Conservation (phyloP, 1,140 invertebrate species). For the Pachypeltis micranthus region DNA sequence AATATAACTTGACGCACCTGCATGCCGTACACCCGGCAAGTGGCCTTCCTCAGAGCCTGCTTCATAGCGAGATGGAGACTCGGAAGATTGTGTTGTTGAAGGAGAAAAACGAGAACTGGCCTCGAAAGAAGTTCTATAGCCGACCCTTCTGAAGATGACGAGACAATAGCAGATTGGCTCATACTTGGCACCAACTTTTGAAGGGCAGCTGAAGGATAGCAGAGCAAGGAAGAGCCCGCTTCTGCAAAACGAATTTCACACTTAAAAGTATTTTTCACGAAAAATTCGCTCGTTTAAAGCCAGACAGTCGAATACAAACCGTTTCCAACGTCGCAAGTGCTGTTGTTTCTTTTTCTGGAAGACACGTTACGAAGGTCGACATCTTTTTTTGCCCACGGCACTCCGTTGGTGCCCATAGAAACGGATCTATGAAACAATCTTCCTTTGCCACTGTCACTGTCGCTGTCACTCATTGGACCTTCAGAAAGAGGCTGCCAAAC, state of each 20-base stretch:
- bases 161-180: conserved; percentile 42
- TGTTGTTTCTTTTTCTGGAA: conserved; percentile 56
- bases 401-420: conserved; percentile 49
- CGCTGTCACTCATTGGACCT: conserved; percentile 38
- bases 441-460: conserved; percentile 41
- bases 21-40: conserved; percentile 77
- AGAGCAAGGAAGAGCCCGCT: conserved; percentile 62
- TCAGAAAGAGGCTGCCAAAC: conserved; percentile 43
- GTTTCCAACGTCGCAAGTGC: conserved; percentile 49
- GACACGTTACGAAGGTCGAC: conserved; percentile 47
- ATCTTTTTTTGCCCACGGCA: conserved; percentile 46
- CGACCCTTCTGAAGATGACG: conserved; percentile 33
- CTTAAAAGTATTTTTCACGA: neutral
- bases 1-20: conserved; percentile 40
- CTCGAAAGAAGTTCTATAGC: conserved; percentile 41
- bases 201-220: conserved; percentile 68
- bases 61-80: conserved; percentile 70
- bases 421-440: conserved; percentile 50
- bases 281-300: too few species aligned
- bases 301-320: too few species aligned
- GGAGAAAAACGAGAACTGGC: conserved; percentile 71
- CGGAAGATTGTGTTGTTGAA: conserved; percentile 74
- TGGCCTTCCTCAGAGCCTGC: conserved; percentile 66
- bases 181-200: conserved; percentile 54
- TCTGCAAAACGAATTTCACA: conserved; percentile 27